Conservation (phyloP, 2,888 invertebrate species). For the Strigamia transsilvanica region DNA sequence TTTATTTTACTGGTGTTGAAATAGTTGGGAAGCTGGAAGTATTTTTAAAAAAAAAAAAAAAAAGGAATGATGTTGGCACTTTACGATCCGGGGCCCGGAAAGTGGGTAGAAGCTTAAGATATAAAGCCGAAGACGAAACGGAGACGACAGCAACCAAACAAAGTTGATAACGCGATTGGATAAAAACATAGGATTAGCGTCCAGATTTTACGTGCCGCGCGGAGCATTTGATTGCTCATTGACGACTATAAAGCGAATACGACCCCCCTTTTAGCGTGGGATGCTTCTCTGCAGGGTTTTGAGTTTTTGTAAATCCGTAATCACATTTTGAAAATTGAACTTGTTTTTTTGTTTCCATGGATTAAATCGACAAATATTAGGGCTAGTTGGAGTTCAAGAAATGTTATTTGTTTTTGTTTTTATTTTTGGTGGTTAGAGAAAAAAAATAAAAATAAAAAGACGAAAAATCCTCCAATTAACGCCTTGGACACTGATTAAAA, state of each 20-base stretch:
- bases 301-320: neutral
- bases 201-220: slow-evolving; percentile 29
- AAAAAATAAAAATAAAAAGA: too few relatives aligned
- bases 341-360: too few relatives aligned
- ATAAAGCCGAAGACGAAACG: slow-evolving; percentile 18
- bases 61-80: neutral
- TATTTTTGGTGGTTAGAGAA: too few relatives aligned
- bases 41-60: too few relatives aligned
- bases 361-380: too few relatives aligned
- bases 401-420: neutral
- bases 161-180: slow-evolving; percentile 34
- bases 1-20: neutral
- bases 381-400: too few relatives aligned
- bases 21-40: neutral
- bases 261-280: slow-evolving; percentile 4
- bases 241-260: slow-evolving; percentile 24
- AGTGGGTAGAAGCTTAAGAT: slow-evolving; percentile 5
- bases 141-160: neutral
- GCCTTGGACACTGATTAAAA: too few relatives aligned
- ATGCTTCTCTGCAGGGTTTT: neutral
- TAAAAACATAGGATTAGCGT: slow-evolving; percentile 45
- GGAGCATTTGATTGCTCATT: slow-evolving; percentile 31
- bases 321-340: too few relatives aligned
- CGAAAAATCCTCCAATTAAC: too few relatives aligned
- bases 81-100: slow-evolving; percentile 40